Conservation (phyloP, 1,140 invertebrate genomes). For the Neodiprion virginianus region DNA sequence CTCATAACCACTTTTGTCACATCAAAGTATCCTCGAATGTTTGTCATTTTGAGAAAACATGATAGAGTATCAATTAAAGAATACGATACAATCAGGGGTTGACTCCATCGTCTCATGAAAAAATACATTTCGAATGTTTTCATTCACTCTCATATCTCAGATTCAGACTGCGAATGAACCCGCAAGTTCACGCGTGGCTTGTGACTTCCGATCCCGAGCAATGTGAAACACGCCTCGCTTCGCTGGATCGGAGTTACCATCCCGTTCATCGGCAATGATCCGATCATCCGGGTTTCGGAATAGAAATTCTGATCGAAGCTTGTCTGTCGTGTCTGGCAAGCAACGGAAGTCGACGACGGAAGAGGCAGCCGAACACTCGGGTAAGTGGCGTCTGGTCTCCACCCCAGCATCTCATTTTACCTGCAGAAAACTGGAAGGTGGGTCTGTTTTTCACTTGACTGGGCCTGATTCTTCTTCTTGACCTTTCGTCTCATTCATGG, state of each 20-base stretch:
- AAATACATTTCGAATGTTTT: too few species aligned
- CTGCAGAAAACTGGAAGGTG: not conserved
- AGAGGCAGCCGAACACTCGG: not conserved
- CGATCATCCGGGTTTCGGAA: too few species aligned
- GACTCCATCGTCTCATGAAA: too few species aligned
- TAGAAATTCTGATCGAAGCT: too few species aligned
- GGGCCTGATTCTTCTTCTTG: not conserved
- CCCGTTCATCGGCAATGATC: too few species aligned
- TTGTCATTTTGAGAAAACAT: too few species aligned
- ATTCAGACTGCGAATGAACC: not conserved
- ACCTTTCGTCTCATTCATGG: too few species aligned
- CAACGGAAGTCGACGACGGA: conserved; percentile 1
- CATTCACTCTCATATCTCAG: not conserved
- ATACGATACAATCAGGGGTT: too few species aligned
- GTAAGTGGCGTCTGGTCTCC: not conserved
- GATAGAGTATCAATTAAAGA: too few species aligned
- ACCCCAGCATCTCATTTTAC: not conserved
- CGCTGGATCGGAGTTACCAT: not conserved
- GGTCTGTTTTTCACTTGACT: conserved; percentile 5
- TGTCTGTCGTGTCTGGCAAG: not conserved
- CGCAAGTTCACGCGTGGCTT: not conserved
- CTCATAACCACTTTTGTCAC: too few species aligned
- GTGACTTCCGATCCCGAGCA: not conserved
- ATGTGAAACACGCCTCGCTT: not conserved
- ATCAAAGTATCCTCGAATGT: too few species aligned